phyloP scores from a whole-genome alignment of 2,888 invertebrate species.

The Sphecodes monilicornis region DNA sequence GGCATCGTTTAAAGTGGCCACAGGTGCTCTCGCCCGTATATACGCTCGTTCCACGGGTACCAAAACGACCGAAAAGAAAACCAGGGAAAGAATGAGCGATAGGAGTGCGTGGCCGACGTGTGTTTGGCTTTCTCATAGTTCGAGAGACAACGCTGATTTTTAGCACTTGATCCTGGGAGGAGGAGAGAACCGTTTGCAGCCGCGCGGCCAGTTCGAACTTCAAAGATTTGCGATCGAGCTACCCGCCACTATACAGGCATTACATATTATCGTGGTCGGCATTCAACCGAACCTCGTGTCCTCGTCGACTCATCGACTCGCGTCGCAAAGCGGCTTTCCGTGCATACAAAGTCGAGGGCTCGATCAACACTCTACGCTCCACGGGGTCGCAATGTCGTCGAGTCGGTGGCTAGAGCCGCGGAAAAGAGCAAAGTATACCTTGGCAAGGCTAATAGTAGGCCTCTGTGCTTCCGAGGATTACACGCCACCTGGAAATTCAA shows the following conservation, averaged over 20 bases:
- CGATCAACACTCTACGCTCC: conserved; percentile 69
- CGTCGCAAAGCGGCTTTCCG: conserved; percentile 70
- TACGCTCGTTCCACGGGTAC: conserved; percentile 46
- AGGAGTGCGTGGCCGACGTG: conserved; percentile 30
- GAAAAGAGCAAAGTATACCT: conserved; percentile 67
- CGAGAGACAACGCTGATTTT: conserved; percentile 58
- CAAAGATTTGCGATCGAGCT: conserved; percentile 65
- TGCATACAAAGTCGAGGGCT: conserved; percentile 76
- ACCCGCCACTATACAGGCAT: conserved; percentile 69
- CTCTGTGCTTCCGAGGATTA: conserved; percentile 23
- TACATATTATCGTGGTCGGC: conserved; percentile 74
- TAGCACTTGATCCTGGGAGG: conserved; percentile 46
- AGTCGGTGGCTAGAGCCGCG: conserved; percentile 45
- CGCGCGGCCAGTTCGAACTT: conserved; percentile 56
- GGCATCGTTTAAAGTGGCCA: conserved; percentile 71
- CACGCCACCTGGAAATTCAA: conserved; percentile 30
- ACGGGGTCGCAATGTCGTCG: conserved; percentile 60
- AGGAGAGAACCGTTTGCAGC: conserved; percentile 41
- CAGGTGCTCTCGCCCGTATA: conserved; percentile 70
- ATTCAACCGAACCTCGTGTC: conserved; percentile 64
- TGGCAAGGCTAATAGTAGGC: conserved; percentile 63
- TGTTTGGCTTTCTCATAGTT: conserved; percentile 73
- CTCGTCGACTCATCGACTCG: conserved; percentile 45
- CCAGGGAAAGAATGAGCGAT: conserved; percentile 16
- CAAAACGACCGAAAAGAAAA: conserved; percentile 20